A percentile compares a stretch with the other conserved stretches of the same genome.
These are phyloP conservation scores for Ceratotherium simum DNA, from an alignment of 2,113 vertebrate species.

Conservation along the genomic window DNA sequence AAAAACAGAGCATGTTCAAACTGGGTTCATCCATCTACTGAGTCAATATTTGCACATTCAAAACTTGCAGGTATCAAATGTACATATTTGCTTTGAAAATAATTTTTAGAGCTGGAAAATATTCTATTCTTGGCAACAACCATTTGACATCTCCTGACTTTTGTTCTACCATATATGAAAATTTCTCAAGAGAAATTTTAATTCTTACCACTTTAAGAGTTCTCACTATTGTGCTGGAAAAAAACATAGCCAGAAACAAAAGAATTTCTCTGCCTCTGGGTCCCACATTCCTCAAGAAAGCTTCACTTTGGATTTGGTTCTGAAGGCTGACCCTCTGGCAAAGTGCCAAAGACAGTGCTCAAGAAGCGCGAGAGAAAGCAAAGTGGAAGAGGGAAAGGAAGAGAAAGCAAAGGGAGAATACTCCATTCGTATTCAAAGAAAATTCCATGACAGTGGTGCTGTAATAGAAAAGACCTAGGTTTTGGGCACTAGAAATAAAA, in stretches of 20 bases:
- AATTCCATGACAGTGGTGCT: neutral
- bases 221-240: neutral
- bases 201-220: neutral
- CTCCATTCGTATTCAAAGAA: constrained; percentile 14
- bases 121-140: constrained; percentile 47
- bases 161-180: neutral
- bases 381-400: neutral
- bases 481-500: neutral
- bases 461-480: neutral
- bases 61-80: constrained; percentile 67
- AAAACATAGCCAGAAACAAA: neutral
- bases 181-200: constrained; percentile 40
- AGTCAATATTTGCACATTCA: constrained; percentile 76
- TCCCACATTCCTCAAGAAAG: neutral
- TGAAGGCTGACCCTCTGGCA: neutral
- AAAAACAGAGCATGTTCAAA: neutral
- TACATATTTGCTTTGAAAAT: constrained; percentile 56
- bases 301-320: neutral
- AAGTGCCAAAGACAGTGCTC: neutral
- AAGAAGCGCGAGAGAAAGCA: neutral
- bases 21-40: neutral
- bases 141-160: constrained; percentile 13
- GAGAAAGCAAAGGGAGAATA: neutral
- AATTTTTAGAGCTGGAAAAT: constrained; percentile 45
- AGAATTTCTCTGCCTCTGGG: neutral